phyloP scores from a whole-genome alignment of 2,113 vertebrate species.

The Spea multiplicata region DNA sequence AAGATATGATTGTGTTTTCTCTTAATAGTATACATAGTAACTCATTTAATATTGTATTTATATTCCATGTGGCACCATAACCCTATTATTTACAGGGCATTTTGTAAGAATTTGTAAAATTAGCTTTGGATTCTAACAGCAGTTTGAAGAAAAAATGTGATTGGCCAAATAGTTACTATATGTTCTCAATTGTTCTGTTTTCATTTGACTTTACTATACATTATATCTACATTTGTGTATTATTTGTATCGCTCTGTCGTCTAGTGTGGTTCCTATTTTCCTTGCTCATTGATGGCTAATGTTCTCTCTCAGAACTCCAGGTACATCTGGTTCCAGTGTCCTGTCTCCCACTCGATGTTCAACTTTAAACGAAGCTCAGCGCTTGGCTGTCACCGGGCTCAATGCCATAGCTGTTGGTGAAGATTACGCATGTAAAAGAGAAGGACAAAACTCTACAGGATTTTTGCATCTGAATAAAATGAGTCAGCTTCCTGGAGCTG shows the following conservation, averaged over 20 bases:
- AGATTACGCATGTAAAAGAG: constrained; percentile 34
- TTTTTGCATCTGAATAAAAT: constrained; percentile 28
- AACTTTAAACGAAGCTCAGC: constrained; percentile 72
- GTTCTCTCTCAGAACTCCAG: constrained; percentile 54
- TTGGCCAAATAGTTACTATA: too few relatives aligned
- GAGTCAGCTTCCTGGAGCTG: constrained; percentile 70
- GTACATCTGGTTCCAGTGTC: constrained; percentile 55
- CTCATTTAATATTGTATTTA: too few relatives aligned
- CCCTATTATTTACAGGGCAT: too few relatives aligned
- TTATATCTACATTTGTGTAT: not conserved
- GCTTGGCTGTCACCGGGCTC: constrained; percentile 80
- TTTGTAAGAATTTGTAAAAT: too few relatives aligned
- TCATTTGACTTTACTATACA: too few relatives aligned
- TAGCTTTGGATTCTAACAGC: too few relatives aligned
- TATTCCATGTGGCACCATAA: too few relatives aligned
- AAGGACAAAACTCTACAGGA: constrained; percentile 14
- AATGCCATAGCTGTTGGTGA: constrained; percentile 74
- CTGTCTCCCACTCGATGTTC: constrained; percentile 44
- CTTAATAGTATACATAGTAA: too few relatives aligned
- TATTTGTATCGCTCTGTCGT: too few relatives aligned
- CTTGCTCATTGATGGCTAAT: constrained; percentile 29
- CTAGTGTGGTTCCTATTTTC: not conserved
- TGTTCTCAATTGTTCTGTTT: too few relatives aligned
- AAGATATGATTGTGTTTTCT: too few relatives aligned
- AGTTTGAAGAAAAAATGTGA: too few relatives aligned